Evolutionary conservation across 1,140 invertebrate genomes (phyloP), one percentile per base, ranked within the genome.

Genomic region (Drosophila erecta): DNA sequence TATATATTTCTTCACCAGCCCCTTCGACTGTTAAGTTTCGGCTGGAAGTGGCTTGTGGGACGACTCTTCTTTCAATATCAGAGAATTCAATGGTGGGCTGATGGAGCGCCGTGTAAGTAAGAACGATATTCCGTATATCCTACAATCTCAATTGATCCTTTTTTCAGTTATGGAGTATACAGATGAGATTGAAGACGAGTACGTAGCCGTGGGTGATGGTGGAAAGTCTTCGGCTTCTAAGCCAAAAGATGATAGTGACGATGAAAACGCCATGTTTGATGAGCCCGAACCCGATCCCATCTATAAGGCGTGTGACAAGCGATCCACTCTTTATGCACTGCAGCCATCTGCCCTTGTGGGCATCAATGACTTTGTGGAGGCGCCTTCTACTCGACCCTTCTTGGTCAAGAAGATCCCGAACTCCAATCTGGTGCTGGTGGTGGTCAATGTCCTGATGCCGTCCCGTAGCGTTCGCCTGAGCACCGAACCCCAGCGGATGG

Each of bases 391-490:
- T 8, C 83, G 92, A 92, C 94, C 95, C 12, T 95, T 96, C 83
- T 94, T 95, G 78, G 94, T 96, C 3, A 95, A 95, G 76, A 94
- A 93, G 77, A 95, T 97, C 47, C 94, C 95, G 1, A 93, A 95
- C 71, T 96, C 96, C 10, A 98, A 98, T 93, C 93, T 98, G 50
- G 86, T 98, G 10, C 92, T 98, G 44, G 94, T 98, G 4, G 96
- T 97, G 1, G 90, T 92, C 17, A 89, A 92, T 56, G 93, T 93
- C 50, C 71, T 92, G 78, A 93, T 72, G 87, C 92, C 55, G 17
- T 83, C 91, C 24, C 77, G 83, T 12, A 83, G 77, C 22, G 74
- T 80, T 64, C 92, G 67, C 81, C 92, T 50, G 80, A 76, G 86
- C 43, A 90, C 93, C 67, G 83, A 92, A 53, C 73, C 84, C 38